A percentile compares a stretch with the other conserved stretches of the same genome.
Evolutionary conservation across 2,797 vertebrate species (phyloP).

Genomic region (Euthynnus affinis): DNA sequence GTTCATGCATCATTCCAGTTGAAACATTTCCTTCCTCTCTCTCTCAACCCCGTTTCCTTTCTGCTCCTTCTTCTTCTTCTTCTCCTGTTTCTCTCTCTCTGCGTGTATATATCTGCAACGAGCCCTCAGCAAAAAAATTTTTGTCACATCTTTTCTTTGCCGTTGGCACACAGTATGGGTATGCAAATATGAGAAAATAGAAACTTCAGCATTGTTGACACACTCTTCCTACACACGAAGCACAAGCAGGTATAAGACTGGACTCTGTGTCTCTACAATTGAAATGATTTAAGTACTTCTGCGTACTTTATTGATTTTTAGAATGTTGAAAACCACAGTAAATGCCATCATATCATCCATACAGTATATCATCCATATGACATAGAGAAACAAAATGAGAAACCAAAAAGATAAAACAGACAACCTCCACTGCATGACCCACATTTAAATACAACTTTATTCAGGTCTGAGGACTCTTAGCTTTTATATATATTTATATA

Average conservation of each 20-base stretch:
- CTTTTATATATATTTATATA: conserved; percentile 54
- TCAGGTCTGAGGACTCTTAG: conserved; percentile 81
- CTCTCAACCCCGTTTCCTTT: conserved; percentile 54
- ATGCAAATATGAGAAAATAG: conserved; percentile 80
- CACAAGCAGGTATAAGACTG: conserved; percentile 59
- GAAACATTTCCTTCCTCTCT: conserved; percentile 68
- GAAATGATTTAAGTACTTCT: conserved; percentile 70
- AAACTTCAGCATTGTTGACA: conserved; percentile 74
- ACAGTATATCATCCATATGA: conserved; percentile 85
- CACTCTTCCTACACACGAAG: conserved; percentile 59
- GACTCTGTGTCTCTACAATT: conserved; percentile 57
- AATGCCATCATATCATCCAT: conserved; percentile 84
- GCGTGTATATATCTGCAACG: conserved; percentile 57
- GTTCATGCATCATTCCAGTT: conserved; percentile 74
- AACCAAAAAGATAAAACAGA: conserved; percentile 77
- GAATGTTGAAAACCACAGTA: conserved; percentile 85
- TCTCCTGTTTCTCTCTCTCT: conserved; percentile 39
- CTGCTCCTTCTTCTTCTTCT: conserved; percentile 14
- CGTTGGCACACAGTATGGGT: conserved; percentile 67
- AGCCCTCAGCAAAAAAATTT: conserved; percentile 52
- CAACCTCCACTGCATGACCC: conserved; percentile 82
- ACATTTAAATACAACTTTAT: conserved; percentile 89
- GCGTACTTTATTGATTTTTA: conserved; percentile 85
- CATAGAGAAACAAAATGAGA: conserved; percentile 72
- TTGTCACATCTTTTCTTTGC: conserved; percentile 75